Evolutionary conservation across 2,888 invertebrate genomes (phyloP).

Genomic region (Tolmerus cingulatus): DNA sequence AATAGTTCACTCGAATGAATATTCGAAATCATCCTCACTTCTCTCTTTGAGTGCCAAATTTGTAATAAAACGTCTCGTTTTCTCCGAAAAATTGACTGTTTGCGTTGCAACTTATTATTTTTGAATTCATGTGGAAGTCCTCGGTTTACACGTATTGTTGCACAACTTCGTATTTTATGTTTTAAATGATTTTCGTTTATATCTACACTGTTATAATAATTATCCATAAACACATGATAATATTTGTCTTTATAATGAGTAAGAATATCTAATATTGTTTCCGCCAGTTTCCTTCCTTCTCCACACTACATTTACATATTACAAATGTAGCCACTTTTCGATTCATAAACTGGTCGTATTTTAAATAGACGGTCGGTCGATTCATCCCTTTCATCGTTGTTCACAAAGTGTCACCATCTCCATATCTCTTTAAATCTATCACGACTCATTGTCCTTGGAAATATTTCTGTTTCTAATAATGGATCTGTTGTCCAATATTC

Average conservation of each 20-base stretch:
- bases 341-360: neutral
- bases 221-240: neutral
- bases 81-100: neutral
- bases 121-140: neutral
- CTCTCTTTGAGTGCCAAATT: neutral
- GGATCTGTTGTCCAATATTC: neutral
- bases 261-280: neutral
- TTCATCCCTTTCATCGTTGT: neutral
- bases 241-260: neutral
- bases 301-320: neutral
- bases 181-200: neutral
- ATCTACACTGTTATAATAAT: neutral
- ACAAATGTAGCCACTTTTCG: neutral
- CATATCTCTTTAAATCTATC: neutral
- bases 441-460: neutral
- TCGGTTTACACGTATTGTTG: neutral
- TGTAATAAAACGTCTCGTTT: neutral
- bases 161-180: neutral
- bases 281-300: neutral
- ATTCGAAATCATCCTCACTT: neutral
- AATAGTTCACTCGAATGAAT: neutral
- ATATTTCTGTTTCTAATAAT: neutral
- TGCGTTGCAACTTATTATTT: neutral
- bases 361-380: neutral
- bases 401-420: neutral